A percentile compares a stretch with the other conserved stretches of the same genome.
Evolutionary conservation across 2,888 invertebrate genomes (phyloP).

Genomic region (Norana najaformis): DNA sequence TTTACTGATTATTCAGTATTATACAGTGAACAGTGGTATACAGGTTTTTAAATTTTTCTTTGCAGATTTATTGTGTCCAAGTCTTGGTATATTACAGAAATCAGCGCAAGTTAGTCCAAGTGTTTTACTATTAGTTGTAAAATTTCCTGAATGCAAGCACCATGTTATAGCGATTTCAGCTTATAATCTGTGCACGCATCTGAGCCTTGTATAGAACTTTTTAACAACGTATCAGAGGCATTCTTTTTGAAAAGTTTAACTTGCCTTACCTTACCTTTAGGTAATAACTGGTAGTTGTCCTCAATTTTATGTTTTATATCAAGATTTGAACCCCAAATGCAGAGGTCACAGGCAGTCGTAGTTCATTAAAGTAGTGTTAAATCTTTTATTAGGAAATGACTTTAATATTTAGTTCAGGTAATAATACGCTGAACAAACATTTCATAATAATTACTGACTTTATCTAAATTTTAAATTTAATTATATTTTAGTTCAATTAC

Average conservation of each 20-base stretch:
- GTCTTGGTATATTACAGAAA: constrained; percentile 58
- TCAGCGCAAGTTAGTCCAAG: constrained; percentile 58
- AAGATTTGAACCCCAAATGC: neutral
- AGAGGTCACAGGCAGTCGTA: no score
- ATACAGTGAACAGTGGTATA: neutral
- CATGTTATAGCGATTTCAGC: no score
- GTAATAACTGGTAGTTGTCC: no score
- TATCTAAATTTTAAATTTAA: neutral
- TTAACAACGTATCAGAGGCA: no score
- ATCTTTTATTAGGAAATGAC: neutral
- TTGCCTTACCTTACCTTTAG: no score
- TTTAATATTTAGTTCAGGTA: no score
- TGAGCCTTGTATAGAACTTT: no score
- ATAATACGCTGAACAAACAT: neutral
- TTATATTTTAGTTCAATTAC: constrained; percentile 77
- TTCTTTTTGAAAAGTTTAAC: no score
- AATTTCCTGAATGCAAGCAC: neutral
- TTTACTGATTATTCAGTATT: no score
- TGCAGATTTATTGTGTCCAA: constrained; percentile 58
- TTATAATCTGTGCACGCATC: no score
- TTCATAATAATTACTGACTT: neutral
- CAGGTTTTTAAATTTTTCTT: constrained; percentile 1
- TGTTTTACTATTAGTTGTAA: neutral
- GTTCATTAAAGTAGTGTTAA: no score
- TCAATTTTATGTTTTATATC: neutral